These are phyloP conservation scores for Diadumene lineata DNA, from an alignment of 92 coral and sea anemone species.

Conservation along the genomic window DNA sequence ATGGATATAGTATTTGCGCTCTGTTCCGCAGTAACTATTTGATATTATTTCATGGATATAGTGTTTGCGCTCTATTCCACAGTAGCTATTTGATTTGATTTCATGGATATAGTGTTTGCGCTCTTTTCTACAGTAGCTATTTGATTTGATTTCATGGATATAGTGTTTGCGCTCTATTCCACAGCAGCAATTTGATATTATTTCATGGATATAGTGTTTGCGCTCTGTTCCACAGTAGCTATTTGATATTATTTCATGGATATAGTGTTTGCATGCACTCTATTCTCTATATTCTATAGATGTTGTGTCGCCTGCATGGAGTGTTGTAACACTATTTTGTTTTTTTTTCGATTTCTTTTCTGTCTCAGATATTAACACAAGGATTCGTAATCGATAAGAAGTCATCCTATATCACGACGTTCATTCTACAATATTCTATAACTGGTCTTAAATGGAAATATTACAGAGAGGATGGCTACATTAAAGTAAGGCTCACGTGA, in stretches of 20 bases:
- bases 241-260: not conserved
- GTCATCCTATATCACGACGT: constrained; percentile 26
- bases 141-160: too few relatives aligned
- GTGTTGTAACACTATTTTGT: not conserved
- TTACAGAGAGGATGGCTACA: constrained; percentile 27
- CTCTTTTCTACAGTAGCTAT: too few relatives aligned
- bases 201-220: not conserved
- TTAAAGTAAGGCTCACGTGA: constrained; percentile 3
- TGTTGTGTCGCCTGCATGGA: not conserved
- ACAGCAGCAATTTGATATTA: not conserved
- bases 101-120: too few relatives aligned
- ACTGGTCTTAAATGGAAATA: constrained; percentile 35
- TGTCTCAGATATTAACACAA: constrained; percentile 23
- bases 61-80: too few relatives aligned
- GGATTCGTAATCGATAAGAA: not conserved
- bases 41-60: too few relatives aligned
- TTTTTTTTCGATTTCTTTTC: not conserved
- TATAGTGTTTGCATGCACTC: not conserved
- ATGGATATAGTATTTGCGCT: too few relatives aligned
- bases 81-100: too few relatives aligned
- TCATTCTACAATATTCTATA: constrained; percentile 30
- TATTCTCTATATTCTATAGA: not conserved
- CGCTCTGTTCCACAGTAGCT: not conserved
- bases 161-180: too few relatives aligned
- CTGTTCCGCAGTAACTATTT: too few relatives aligned